Conservation (phyloP, 2,888 invertebrate genomes). For the Limnephilus rhombicus region DNA sequence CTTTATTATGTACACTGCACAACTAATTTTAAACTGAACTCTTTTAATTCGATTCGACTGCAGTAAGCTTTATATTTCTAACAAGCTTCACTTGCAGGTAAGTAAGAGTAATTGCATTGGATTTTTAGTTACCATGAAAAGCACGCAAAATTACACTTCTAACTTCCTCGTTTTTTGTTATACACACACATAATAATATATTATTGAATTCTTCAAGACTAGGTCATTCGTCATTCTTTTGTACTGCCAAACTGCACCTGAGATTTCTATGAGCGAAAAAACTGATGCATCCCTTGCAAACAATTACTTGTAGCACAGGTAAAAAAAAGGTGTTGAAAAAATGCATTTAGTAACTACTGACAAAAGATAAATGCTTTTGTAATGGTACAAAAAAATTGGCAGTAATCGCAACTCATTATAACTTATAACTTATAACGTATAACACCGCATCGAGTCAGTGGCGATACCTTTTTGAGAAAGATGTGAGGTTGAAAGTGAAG, state of each 20-base stretch:
- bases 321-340: neutral
- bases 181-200: neutral
- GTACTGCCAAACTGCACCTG: neutral
- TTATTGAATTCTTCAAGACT: neutral
- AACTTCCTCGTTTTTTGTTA: neutral
- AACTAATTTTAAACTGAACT: neutral
- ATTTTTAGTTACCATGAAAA: neutral
- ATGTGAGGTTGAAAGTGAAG: no score
- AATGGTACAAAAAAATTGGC: neutral
- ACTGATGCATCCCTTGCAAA: neutral
- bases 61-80: neutral
- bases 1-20: no score
- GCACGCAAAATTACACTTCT: neutral
- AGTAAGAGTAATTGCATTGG: neutral
- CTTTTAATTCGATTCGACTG: no score
- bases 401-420: neutral
- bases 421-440: no score
- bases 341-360: neutral
- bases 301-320: neutral
- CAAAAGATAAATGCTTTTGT: neutral
- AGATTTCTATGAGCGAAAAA: neutral
- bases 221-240: neutral
- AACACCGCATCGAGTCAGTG: no score
- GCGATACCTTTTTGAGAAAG: neutral
- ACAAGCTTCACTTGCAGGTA: neutral